Base-by-base conservation (phyloP, 2,888 invertebrate genomes). In the Eucera pruinosa region DNA sequence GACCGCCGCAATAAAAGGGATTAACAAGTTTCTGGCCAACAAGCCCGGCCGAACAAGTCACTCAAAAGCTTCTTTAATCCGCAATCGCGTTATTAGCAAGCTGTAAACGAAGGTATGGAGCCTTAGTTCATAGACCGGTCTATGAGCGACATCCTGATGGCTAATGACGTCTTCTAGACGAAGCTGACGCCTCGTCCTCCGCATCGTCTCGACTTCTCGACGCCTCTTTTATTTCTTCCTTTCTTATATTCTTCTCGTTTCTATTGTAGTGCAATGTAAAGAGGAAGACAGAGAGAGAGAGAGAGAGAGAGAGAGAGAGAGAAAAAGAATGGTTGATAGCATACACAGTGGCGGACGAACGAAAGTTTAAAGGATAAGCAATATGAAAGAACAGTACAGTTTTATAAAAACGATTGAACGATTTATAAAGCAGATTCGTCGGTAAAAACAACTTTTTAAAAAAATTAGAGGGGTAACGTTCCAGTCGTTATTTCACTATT, bases 1-100 rank as follows among this genome's bases (percentile, higher is more conserved):
- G 36, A 11, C n/a, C 20, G 47, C 43, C 47, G 71, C 43, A 80
- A 66, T 80, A 71, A 78, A 71, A 71, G 68, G 61, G 61, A 74
- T 68, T 74, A 62, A 57, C 50, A 25, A 67, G 43, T 65, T 50
- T 23, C 47, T 13, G 45, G 41, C 7, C 20, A 58, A 39, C 45
- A 36, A 23, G 25, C n/a, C 9, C 5, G 20, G 0, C 2, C 2
- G 61, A 74, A 65, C 60, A 74, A 74, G 78, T 71, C 52, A 68
- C 15, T 39, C 58, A 78, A 71, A 74, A 43, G 43, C 41, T 18
- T 2, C 6, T 50, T 47, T 61, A 80, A 78, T 62, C 65, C 70
- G 50, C 48, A 64, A 65, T 65, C 61, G 47, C 52, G 48, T 79
- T 68, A 65, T 57, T 58, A 33, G 48, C 50, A 36, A 20, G 33